Base-by-base conservation (phyloP, 2,888 invertebrate species). In the Dasypogon diadema region DNA sequence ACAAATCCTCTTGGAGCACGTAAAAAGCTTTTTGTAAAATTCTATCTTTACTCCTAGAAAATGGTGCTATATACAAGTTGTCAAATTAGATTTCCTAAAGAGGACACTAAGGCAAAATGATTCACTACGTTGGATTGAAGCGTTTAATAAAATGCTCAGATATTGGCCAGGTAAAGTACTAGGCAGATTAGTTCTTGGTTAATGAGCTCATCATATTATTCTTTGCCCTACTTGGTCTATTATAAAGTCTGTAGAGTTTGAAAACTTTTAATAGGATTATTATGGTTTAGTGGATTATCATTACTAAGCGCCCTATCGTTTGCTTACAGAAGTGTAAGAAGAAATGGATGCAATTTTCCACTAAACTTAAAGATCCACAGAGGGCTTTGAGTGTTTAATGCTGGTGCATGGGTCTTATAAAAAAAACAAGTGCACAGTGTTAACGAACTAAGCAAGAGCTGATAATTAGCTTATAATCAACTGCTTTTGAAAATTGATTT, bases 51-150 rank as follows among this genome's bases (percentile, higher is more conserved):
- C 24, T n/a, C 16, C 12, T 48, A 16, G 24, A 65, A 46, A 65
- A 65, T 37, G 37, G 46, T 14, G 21, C 48, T 46, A 46, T 65
- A 22, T 24, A 22, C 48, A 21, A 65, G 24, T 46, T 46, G 46
- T 65, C 46, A 22, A 24, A 48, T 65, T 65, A n/a, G 14, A 65
- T 65, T 65, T 46, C 14, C 22, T 12, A 24, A 22, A 65, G 14
- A 14, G 46, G 46, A 46, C 46, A 46, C 22, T 21, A 10, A 63
- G n/a, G 3, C n/a, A 58, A 63, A 37, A 34, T 63, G 21, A 37
- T 26, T 65, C 24, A 46, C 24, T 26, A 22, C 48, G 12, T 8
- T n/a, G 16, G 54, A 54, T 54, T 21, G 21, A 18, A n/a, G n/a
- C n/a, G n/a, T n/a, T n/a, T n/a, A n/a, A n/a, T n/a, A n/a, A n/a